Evolutionary conservation across 2,797 vertebrate species (phyloP).

Genomic region (Sebastes hubbsi): DNA sequence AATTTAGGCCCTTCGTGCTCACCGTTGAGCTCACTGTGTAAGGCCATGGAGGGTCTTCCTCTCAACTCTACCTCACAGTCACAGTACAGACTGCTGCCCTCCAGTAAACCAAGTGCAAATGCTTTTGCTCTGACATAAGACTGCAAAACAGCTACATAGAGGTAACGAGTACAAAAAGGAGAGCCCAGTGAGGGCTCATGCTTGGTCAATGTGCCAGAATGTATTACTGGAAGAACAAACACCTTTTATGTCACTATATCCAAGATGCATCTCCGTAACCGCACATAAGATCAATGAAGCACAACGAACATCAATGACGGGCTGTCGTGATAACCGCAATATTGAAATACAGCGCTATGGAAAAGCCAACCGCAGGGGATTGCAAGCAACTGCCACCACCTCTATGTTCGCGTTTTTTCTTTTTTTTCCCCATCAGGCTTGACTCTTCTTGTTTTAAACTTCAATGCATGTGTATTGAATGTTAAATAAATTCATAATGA

Average conservation of each 20-base stretch:
- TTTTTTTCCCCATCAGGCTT: neutral
- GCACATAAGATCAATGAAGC: slow-evolving; percentile 6
- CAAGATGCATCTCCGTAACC: neutral
- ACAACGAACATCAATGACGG: neutral
- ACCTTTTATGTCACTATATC: neutral
- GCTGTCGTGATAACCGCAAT: neutral
- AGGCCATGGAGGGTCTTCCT: neutral
- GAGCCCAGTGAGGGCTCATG: neutral
- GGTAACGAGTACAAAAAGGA: slow-evolving; percentile 7
- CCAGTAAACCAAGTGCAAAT: slow-evolving; percentile 53
- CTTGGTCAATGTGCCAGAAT: slow-evolving; percentile 25
- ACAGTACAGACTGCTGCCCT: slow-evolving; percentile 22
- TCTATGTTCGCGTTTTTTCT: neutral
- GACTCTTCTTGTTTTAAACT: neutral
- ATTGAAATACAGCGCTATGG: neutral
- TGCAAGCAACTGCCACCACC: neutral
- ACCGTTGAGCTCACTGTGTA: neutral
- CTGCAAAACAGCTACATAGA: slow-evolving; percentile 24
- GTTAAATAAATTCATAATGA: neutral
- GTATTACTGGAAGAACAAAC: slow-evolving; percentile 3
- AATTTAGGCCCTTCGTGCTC: neutral
- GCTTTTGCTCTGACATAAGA: slow-evolving; percentile 62
- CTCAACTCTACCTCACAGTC: neutral
- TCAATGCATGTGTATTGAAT: neutral
- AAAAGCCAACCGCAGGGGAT: neutral